Conservation (phyloP, 2,888 invertebrate genomes). For the Hemaris fuciformis region DNA sequence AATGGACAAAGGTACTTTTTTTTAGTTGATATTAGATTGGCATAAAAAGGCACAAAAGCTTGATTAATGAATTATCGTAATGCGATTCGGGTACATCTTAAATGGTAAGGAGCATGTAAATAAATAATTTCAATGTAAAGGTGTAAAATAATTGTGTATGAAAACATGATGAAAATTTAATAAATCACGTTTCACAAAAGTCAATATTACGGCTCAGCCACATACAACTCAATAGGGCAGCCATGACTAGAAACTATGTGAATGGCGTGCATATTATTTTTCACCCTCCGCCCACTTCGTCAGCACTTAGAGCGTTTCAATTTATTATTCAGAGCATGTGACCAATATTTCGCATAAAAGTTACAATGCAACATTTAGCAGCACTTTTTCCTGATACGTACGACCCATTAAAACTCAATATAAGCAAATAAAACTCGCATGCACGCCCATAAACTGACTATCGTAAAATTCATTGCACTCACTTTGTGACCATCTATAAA, state of each 20-base stretch:
- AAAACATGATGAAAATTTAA: no score
- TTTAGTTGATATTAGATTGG: no score
- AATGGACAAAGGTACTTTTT: no score
- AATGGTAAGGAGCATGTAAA: background rate
- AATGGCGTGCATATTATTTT: background rate
- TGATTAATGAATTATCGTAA: no score
- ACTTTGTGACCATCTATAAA: constrained; percentile 62
- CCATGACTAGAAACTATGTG: background rate
- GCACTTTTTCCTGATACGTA: constrained; percentile 56
- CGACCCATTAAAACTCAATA: constrained; percentile 69
- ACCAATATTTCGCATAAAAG: constrained; percentile 24
- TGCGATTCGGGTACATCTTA: no score
- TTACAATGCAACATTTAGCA: constrained; percentile 36
- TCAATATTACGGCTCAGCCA: no score
- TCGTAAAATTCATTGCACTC: constrained; percentile 71
- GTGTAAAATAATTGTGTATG: no score
- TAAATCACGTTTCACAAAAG: no score
- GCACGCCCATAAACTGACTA: constrained; percentile 57
- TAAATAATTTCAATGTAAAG: no score
- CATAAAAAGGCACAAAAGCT: no score
- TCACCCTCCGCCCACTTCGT: background rate
- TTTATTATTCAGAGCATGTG: constrained; percentile 9
- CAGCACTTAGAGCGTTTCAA: background rate
- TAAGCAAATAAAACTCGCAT: constrained; percentile 71
- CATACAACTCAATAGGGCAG: background rate